phyloP scores from a whole-genome alignment of 2,888 invertebrate species.

The Drosophila demipolita region DNA sequence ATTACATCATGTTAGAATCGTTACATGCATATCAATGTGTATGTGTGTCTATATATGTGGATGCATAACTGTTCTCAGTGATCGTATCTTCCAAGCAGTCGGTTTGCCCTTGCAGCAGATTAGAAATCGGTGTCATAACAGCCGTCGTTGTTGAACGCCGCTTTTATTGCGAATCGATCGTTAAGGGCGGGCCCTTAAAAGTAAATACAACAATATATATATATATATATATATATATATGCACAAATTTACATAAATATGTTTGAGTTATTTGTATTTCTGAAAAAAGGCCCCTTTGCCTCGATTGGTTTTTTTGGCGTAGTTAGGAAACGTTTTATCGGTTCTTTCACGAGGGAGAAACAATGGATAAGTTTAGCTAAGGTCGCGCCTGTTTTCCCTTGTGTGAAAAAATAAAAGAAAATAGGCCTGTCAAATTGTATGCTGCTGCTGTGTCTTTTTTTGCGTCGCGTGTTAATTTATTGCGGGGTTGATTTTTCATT shows the following conservation, averaged over 20 bases:
- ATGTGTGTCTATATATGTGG: neutral
- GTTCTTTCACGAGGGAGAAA: conserved; percentile 31
- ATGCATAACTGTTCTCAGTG: conserved; percentile 1
- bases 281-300: conserved; percentile 28
- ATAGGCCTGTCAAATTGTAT: conserved; percentile 54
- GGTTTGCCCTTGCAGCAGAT: conserved; percentile 45
- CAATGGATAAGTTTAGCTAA: conserved; percentile 55
- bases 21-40: neutral
- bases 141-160: conserved; percentile 46
- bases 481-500: conserved; percentile 66
- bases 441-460: conserved; percentile 48
- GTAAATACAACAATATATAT: conserved; percentile 1
- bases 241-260: conserved; percentile 20
- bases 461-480: conserved; percentile 72
- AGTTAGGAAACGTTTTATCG: conserved; percentile 37
- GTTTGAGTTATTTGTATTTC: conserved; percentile 16
- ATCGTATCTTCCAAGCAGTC: conserved; percentile 20
- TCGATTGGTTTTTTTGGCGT: conserved; percentile 17
- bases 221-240: neutral
- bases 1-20: neutral
- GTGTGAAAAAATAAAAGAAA: conserved; percentile 37
- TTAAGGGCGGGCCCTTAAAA: conserved; percentile 16
- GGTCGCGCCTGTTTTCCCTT: conserved; percentile 64
- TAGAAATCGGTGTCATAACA: conserved; percentile 39
- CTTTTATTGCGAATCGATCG: conserved; percentile 51